Percentiles rank a stretch among this genome's conserved stretches.
Conservation (phyloP, 1,140 invertebrate genomes). For the Camponotus pennsylvanicus region DNA sequence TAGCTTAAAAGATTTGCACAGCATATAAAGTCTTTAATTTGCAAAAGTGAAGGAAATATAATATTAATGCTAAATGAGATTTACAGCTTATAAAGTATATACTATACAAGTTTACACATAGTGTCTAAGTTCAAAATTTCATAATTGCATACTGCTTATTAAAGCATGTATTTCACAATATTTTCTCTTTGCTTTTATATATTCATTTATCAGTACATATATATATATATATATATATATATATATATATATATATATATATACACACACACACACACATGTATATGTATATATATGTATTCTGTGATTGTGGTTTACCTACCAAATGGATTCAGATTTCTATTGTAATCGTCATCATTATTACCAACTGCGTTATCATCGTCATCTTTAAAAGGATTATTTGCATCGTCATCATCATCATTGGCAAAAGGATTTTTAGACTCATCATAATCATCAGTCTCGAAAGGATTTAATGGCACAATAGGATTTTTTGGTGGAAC, state of each 20-base stretch:
- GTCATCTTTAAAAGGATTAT: constrained; percentile 83
- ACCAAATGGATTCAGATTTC: constrained; percentile 89
- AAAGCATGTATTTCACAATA: constrained; percentile 8
- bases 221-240: too few relatives aligned
- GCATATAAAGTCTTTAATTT: neutral
- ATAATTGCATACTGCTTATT: neutral
- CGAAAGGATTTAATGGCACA: constrained; percentile 87
- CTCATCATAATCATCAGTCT: constrained; percentile 87
- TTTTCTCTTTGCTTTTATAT: constrained; percentile 9
- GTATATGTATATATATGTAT: too few relatives aligned
- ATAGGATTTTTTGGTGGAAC: constrained; percentile 83
- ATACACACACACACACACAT: too few relatives aligned
- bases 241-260: too few relatives aligned
- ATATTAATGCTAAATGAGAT: neutral
- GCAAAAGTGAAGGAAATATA: neutral
- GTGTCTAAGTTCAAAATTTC: constrained; percentile 11
- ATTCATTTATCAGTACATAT: neutral
- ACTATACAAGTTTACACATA: constrained; percentile 35
- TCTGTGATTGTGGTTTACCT: constrained; percentile 73
- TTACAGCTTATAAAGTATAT: constrained; percentile 24
- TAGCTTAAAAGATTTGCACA: neutral
- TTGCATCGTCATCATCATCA: constrained; percentile 80
- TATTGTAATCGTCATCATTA: constrained; percentile 87
- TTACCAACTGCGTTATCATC: constrained; percentile 80
- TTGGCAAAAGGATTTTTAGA: constrained; percentile 88